Conservation (phyloP, 2,797 vertebrate species). For the Lagodon rhomboides region DNA sequence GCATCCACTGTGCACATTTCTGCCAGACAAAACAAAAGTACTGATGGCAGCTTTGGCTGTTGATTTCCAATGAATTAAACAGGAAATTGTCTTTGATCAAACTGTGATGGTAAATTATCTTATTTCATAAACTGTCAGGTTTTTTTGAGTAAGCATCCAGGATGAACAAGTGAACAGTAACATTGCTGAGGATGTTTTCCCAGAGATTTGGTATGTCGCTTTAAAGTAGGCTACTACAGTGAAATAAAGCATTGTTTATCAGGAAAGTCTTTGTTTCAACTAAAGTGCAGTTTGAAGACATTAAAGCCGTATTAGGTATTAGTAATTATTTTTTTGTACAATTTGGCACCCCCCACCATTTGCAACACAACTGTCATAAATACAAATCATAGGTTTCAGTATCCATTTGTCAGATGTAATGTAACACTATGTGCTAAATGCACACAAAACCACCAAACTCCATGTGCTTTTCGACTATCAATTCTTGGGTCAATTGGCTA, state of each 20-base stretch:
- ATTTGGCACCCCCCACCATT: no score
- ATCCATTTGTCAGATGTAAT: no score
- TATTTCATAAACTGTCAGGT: slow-evolving; percentile 1
- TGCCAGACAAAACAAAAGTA: slow-evolving; percentile 19
- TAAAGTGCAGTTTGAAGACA: neutral
- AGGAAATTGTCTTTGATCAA: slow-evolving; percentile 28
- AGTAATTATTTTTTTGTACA: no score
- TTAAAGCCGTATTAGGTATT: neutral
- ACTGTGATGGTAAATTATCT: slow-evolving; percentile 12
- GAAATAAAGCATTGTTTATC: slow-evolving; percentile 8
- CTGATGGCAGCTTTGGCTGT: slow-evolving; percentile 12
- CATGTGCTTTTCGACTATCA: no score
- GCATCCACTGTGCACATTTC: slow-evolving; percentile 12
- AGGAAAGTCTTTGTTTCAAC: slow-evolving; percentile 3
- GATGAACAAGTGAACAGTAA: neutral
- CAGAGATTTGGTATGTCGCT: neutral
- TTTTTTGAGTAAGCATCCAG: neutral
- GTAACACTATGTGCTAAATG: no score
- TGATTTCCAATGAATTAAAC: slow-evolving; percentile 25
- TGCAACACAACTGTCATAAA: no score
- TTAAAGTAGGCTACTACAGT: neutral
- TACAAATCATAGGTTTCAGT: no score
- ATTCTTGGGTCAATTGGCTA: no score
- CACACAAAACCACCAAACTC: no score
- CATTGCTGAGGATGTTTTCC: neutral